Conservation (phyloP, 2,113 vertebrate genomes). For the Spea bombifrons region DNA sequence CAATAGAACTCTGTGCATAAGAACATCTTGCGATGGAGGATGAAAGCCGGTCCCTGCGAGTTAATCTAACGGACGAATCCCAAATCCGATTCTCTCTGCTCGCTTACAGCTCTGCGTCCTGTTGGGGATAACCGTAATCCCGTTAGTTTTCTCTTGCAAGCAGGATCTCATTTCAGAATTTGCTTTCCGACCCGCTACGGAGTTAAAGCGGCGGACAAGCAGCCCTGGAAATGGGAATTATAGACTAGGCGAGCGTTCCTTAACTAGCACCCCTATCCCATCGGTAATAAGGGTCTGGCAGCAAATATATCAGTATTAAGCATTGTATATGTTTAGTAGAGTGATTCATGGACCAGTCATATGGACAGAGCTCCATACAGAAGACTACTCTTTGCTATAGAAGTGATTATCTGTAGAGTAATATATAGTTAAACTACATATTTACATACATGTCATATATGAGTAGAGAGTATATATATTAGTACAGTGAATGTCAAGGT, state of each 20-base stretch:
- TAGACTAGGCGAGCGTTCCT: background rate
- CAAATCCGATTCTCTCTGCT: conserved; percentile 47
- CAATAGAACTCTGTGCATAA: conserved; percentile 1
- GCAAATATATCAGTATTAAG: background rate
- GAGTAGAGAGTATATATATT: too few species aligned
- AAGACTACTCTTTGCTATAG: too few species aligned
- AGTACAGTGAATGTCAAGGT: background rate
- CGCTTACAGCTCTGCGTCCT: conserved; percentile 38
- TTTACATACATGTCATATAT: too few species aligned
- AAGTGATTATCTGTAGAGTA: too few species aligned
- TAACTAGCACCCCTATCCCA: background rate
- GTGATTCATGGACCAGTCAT: too few species aligned
- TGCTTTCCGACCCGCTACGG: background rate
- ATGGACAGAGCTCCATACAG: too few species aligned
- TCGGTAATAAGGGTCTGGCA: background rate
- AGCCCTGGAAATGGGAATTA: background rate
- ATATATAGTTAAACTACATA: too few species aligned
- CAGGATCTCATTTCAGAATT: conserved; percentile 34
- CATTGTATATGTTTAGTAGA: background rate
- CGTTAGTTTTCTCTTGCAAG: conserved; percentile 23
- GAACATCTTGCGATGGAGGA: conserved; percentile 20
- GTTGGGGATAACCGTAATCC: conserved; percentile 47
- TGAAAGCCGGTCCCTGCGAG: conserved; percentile 13
- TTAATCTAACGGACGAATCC: conserved; percentile 38
- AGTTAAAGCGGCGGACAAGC: background rate